Conservation (phyloP, 2,888 invertebrate genomes). For the Anagyrus pseudococci region DNA sequence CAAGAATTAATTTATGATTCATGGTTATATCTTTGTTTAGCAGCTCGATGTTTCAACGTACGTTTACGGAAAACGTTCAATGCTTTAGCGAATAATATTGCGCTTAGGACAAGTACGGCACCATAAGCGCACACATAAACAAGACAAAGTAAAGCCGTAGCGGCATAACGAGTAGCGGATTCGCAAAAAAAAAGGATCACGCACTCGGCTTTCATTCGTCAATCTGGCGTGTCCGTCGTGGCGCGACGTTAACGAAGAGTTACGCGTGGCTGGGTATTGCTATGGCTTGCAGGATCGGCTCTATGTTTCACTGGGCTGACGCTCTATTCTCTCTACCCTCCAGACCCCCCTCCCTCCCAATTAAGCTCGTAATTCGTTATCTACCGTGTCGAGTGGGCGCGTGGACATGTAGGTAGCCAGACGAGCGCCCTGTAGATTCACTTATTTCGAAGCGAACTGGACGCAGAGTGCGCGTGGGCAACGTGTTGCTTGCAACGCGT, state of each 20-base stretch:
- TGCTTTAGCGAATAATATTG: no score
- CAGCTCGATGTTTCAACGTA: no score
- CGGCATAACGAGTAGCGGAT: neutral
- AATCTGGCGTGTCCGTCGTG: constrained; percentile 13
- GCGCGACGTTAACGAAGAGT: constrained; percentile 46
- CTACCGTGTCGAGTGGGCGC: no score
- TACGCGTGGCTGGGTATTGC: constrained; percentile 31
- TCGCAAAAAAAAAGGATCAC: neutral
- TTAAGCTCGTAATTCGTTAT: neutral
- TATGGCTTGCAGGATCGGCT: neutral
- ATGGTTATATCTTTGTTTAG: neutral
- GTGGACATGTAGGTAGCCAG: no score
- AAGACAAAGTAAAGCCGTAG: neutral
- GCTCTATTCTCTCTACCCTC: no score
- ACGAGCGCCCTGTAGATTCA: no score
- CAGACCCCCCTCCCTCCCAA: no score
- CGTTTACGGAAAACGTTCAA: no score
- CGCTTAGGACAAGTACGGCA: neutral
- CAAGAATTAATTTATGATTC: neutral
- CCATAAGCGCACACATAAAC: neutral
- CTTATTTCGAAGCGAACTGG: no score
- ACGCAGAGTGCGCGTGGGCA: no score
- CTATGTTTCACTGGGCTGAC: neutral
- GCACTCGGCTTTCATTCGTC: constrained; percentile 25
- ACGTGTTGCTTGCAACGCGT: no score